Percentiles rank a stretch among this genome's conserved stretches.
Evolutionary conservation across 2,797 vertebrate genomes (phyloP).

Genomic region (Trichosurus vulpecula): DNA sequence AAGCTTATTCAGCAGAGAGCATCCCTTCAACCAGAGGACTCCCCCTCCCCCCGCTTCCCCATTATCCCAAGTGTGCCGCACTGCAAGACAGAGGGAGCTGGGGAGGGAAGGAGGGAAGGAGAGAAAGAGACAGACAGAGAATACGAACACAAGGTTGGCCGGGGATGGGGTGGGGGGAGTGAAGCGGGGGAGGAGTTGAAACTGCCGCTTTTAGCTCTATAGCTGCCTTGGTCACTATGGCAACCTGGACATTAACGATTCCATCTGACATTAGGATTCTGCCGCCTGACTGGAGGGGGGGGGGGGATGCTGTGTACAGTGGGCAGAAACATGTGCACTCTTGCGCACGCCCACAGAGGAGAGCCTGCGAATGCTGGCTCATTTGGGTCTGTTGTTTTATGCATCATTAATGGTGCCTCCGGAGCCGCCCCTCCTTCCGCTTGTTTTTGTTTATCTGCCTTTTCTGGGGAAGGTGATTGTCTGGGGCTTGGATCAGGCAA

Average conservation of each 20-base stretch:
- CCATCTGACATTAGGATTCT: slow-evolving; percentile 87
- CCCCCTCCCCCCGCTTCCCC: neutral
- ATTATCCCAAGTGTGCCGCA: neutral
- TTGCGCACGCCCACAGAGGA: neutral
- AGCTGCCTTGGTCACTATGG: slow-evolving; percentile 84
- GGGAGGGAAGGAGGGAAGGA: neutral
- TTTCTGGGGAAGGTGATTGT: slow-evolving; percentile 52
- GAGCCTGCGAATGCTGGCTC: fast-evolving
- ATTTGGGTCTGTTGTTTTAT: fast-evolving
- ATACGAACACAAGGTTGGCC: slow-evolving; percentile 61
- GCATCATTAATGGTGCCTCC: slow-evolving; percentile 23
- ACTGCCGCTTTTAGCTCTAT: slow-evolving; percentile 67
- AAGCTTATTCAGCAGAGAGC: neutral
- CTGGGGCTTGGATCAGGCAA: slow-evolving; percentile 57
- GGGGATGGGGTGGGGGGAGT: slow-evolving; percentile 34
- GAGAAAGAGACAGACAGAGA: neutral
- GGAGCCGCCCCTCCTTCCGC: neutral
- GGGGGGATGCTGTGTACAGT: slow-evolving; percentile 36
- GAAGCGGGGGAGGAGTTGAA: slow-evolving; percentile 47
- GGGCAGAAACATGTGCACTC: slow-evolving; percentile 42
- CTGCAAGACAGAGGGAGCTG: neutral
- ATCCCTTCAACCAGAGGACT: neutral
- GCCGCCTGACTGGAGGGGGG: slow-evolving; percentile 81
- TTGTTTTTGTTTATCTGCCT: slow-evolving; percentile 51
- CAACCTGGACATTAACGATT: slow-evolving; percentile 86